Percentiles rank a stretch among this genome's conserved stretches.
phyloP scores from a whole-genome alignment of 2,888 invertebrate genomes.

The Gastracanthus pulcherrimus region DNA sequence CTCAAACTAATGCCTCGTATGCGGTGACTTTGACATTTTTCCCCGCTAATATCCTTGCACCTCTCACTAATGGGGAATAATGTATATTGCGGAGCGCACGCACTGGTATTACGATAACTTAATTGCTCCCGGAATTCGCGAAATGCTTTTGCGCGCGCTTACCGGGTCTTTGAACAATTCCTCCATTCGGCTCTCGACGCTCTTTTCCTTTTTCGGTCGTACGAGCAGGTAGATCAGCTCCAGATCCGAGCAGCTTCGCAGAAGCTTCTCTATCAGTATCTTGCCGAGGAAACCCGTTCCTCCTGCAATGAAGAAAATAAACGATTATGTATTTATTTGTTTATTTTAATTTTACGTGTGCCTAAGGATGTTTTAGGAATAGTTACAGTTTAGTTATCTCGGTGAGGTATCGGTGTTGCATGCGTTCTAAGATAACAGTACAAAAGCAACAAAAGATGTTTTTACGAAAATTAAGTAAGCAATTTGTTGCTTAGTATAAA shows the following conservation, averaged over 20 bases:
- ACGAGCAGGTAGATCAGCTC: conserved; percentile 79
- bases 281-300: conserved; percentile 79
- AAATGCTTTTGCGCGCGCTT: conserved; percentile 65
- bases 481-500: no score
- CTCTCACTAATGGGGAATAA: no score
- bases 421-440: no score
- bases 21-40: background rate
- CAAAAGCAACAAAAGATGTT: no score
- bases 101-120: no score
- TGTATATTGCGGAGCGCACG: no score
- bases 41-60: no score
- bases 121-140: background rate
- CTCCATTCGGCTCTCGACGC: conserved; percentile 78
- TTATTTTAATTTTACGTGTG: background rate
- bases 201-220: conserved; percentile 80
- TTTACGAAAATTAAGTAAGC: no score
- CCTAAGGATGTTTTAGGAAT: background rate
- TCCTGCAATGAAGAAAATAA: conserved; percentile 68
- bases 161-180: conserved; percentile 82
- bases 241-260: conserved; percentile 80
- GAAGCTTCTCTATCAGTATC: conserved; percentile 81
- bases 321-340: background rate
- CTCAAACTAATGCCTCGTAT: background rate
- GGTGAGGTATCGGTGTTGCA: no score
- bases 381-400: no score